phyloP scores from a whole-genome alignment of 2,888 invertebrate species.

The Mythimna loreyi region DNA sequence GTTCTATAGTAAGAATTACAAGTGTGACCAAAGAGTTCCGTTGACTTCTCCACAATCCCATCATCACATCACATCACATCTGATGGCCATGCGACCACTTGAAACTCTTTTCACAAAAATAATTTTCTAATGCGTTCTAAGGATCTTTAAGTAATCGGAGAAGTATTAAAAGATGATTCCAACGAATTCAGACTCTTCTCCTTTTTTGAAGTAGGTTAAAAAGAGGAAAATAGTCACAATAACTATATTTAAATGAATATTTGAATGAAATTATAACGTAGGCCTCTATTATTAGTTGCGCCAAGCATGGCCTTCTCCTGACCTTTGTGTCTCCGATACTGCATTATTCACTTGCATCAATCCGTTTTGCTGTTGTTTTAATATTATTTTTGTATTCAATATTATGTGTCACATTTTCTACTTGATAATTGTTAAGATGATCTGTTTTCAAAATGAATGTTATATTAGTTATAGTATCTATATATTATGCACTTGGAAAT shows the following conservation, averaged over 20 bases:
- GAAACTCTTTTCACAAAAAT: too few relatives aligned
- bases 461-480: too few relatives aligned
- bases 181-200: too few relatives aligned
- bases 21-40: too few relatives aligned
- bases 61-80: too few relatives aligned
- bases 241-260: conserved; percentile 34
- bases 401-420: conserved; percentile 8
- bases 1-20: too few relatives aligned
- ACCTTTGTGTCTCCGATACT: conserved; percentile 65
- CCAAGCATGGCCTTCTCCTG: conserved; percentile 67
- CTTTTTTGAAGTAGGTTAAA: too few relatives aligned
- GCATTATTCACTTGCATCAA: conserved; percentile 59
- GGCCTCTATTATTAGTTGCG: conserved; percentile 63
- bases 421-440: not conserved
- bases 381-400: conserved; percentile 24
- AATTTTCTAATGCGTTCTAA: too few relatives aligned
- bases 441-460: not conserved
- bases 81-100: too few relatives aligned
- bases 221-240: conserved; percentile 19
- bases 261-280: conserved; percentile 53
- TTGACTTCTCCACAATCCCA: too few relatives aligned
- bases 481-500: not conserved
- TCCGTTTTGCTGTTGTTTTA: conserved; percentile 30
- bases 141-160: too few relatives aligned
- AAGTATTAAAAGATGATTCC: too few relatives aligned